Evolutionary conservation across 2,888 invertebrate genomes (phyloP).

Genomic region (Didymodactylos carnosus): DNA sequence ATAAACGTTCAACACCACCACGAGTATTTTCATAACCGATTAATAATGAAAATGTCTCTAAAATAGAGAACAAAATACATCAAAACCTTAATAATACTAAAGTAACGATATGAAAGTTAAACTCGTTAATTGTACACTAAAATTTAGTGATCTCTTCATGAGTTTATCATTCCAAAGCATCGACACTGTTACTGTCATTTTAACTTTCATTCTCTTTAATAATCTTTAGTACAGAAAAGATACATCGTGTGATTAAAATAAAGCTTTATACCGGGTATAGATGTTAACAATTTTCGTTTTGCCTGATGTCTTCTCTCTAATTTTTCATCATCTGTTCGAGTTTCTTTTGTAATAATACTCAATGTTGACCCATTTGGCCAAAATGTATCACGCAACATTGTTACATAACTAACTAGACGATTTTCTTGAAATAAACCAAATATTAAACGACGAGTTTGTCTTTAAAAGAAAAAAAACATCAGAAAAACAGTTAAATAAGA

Average conservation of each 20-base stretch:
- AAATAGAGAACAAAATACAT: conserved; percentile 39
- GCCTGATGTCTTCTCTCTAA: conserved; percentile 30
- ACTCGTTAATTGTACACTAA: too few species aligned
- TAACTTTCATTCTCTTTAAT: too few species aligned
- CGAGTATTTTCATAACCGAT: conserved; percentile 65
- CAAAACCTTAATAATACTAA: too few species aligned
- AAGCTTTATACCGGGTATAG: conserved; percentile 30
- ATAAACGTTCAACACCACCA: conserved; percentile 61
- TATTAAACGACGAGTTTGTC: conserved; percentile 48
- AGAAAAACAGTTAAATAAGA: too few species aligned
- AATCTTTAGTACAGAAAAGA: not conserved
- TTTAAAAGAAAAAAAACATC: too few species aligned
- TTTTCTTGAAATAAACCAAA: conserved; percentile 68
- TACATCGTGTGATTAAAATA: too few species aligned
- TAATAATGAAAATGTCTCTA: conserved; percentile 58
- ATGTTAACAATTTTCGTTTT: conserved; percentile 29
- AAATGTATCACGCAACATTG: conserved; percentile 60
- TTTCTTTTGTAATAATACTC: not conserved
- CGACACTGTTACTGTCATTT: too few species aligned
- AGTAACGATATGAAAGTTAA: too few species aligned
- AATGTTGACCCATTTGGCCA: conserved; percentile 58
- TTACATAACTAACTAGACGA: conserved; percentile 68
- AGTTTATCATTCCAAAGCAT: too few species aligned
- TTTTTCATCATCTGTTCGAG: conserved; percentile 45
- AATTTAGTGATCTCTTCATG: too few species aligned